Evolutionary conservation across 1,140 invertebrate genomes (phyloP).

Genomic region (Drosophila arizonae): DNA sequence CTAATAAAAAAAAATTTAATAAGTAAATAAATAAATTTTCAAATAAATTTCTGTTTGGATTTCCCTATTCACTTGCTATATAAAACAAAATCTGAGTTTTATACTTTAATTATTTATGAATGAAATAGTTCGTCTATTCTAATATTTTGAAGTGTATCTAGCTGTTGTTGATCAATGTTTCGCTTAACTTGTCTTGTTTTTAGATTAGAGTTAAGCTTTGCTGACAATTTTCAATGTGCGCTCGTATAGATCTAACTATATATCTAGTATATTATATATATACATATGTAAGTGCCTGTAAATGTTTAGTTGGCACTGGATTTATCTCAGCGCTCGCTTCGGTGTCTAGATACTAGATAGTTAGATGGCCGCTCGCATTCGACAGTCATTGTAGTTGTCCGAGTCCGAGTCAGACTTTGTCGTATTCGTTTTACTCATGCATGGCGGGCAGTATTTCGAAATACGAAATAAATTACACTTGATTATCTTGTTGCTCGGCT

Average conservation of each 20-base stretch:
- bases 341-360: conserved; percentile 45
- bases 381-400: conserved; percentile 36
- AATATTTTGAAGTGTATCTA: neutral
- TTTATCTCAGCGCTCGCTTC: conserved; percentile 34
- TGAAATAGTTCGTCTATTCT: no score
- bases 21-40: no score
- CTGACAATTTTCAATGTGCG: no score
- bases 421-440: conserved; percentile 58
- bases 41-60: no score
- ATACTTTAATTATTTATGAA: no score
- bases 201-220: neutral
- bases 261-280: no score
- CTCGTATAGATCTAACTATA: no score
- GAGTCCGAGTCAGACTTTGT: conserved; percentile 34
- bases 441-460: conserved; percentile 74
- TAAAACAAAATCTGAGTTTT: no score
- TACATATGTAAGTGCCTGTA: no score
- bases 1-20: no score
- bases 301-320: neutral
- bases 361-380: conserved; percentile 37
- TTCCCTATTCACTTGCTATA: no score
- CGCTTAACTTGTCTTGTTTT: neutral
- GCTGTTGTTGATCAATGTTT: neutral
- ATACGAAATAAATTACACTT: conserved; percentile 83
- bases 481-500: conserved; percentile 78